A percentile compares a stretch with the other conserved stretches of the same genome.
These are phyloP conservation scores for Gasteruption jaculator DNA, from an alignment of 2,888 invertebrate species.

Conservation along the genomic window DNA sequence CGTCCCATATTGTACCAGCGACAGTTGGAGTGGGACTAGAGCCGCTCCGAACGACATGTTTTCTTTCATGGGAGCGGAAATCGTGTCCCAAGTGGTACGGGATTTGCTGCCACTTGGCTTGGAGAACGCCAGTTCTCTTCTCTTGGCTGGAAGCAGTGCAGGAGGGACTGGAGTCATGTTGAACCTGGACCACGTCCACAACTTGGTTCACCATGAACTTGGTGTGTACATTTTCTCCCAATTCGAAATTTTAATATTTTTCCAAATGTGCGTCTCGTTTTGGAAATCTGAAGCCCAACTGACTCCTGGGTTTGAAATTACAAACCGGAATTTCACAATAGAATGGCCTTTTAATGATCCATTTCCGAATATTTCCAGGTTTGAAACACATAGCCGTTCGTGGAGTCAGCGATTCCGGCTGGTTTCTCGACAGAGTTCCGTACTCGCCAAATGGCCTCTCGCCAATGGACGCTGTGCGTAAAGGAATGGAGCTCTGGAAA, in stretches of 20 bases:
- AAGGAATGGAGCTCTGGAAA: conserved; percentile 75
- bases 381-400: conserved; percentile 64
- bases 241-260: too few relatives aligned
- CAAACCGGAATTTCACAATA: too few relatives aligned
- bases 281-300: not conserved
- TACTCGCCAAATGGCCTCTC: conserved; percentile 61
- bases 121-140: conserved; percentile 68
- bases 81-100: conserved; percentile 69
- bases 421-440: conserved; percentile 87
- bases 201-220: conserved; percentile 62
- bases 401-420: conserved; percentile 89
- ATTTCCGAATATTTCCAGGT: too few relatives aligned
- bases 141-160: conserved; percentile 83
- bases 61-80: conserved; percentile 82
- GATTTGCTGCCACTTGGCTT: conserved; percentile 64
- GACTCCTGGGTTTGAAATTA: not conserved
- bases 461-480: conserved; percentile 64
- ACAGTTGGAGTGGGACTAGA: conserved; percentile 87
- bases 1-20: conserved; percentile 91
- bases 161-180: conserved; percentile 93
- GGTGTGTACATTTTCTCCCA: conserved; percentile 29
- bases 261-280: not conserved
- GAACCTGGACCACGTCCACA: conserved; percentile 78
- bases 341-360: too few relatives aligned
- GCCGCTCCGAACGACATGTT: conserved; percentile 61